These are phyloP conservation scores for Trichonephila clavipes DNA, from an alignment of 1,140 invertebrate species.

Conservation along the genomic window DNA sequence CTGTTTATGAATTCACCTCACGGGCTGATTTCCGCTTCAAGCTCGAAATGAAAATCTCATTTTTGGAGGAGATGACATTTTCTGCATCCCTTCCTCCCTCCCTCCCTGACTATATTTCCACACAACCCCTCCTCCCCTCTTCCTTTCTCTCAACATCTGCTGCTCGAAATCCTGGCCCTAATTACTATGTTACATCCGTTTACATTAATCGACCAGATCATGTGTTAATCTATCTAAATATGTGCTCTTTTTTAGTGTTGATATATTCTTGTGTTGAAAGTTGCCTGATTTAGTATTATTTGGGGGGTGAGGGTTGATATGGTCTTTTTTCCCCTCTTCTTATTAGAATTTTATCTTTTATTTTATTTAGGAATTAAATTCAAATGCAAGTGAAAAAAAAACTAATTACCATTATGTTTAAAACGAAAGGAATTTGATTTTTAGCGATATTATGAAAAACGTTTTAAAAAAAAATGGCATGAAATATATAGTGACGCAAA, in stretches of 20 bases:
- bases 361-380: too few relatives aligned
- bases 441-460: too few relatives aligned
- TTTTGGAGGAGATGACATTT: slow-evolving; percentile 32
- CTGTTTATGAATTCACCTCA: not conserved
- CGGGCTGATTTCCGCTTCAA: slow-evolving; percentile 11
- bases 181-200: slow-evolving; percentile 45
- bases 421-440: too few relatives aligned
- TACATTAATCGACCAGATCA: slow-evolving; percentile 35
- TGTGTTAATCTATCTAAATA: not conserved
- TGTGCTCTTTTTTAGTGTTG: not conserved
- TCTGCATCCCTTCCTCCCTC: not conserved
- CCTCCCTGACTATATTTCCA: too few relatives aligned
- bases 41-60: slow-evolving; percentile 38
- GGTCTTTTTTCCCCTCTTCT: too few relatives aligned
- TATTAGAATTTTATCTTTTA: not conserved
- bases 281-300: not conserved
- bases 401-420: too few relatives aligned
- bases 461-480: too few relatives aligned
- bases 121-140: not conserved
- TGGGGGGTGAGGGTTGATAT: too few relatives aligned
- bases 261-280: not conserved
- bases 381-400: too few relatives aligned
- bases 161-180: not conserved
- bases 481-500: too few relatives aligned
- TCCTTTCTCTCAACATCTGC: not conserved